Evolutionary conservation across 2,113 vertebrate species (phyloP), one percentile per base, ranked within the genome.

Genomic region (Notarius lentiginosus): DNA sequence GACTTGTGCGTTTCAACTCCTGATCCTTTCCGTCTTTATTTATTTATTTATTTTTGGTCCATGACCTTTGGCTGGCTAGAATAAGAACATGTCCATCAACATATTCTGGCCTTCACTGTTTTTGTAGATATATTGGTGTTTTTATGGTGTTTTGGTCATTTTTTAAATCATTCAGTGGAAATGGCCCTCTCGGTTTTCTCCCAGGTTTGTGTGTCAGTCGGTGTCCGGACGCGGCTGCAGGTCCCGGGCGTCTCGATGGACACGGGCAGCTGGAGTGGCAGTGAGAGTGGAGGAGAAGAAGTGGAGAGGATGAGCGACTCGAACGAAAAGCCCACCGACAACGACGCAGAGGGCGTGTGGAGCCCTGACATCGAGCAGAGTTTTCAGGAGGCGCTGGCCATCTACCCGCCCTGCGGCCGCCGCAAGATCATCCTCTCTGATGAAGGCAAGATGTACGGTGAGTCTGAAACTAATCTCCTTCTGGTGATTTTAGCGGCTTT

Each of bases 321-420:
- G 55, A 96, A 96, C 76, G 98, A 99, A 92, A 99, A 99, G 94
- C 97, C 96, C 87, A 97, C 99, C 94, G 98, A 99, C 90, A 97
- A 97, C 18, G 98, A 99, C 34, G 98, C 98, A 0, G 98, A 99
- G 93, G 98, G 98, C 41, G 98, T 99, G 90, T 99, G 98, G 98
- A 99, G 98, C 89, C 98, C 98, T 9, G 98, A 99, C 94, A 99
- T 99, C 73, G 98, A 99, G 91, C 97, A 99, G 96, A 99, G 98
- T 94, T 99, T 99, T 91, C 98, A 99, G 95, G 98, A 99, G 93
- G 98, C 98, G 79, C 94, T 99, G 92, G 98, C 98, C 92, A 99
- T 99, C 41, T 41, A 41, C 3, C 41, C 41, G 41, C 41, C 41
- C 41, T 41, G 41, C 41, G 41, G 41, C 41, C 41, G 41, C 41